phyloP scores from a whole-genome alignment of 2,113 vertebrate genomes.

The Canis aureus region DNA sequence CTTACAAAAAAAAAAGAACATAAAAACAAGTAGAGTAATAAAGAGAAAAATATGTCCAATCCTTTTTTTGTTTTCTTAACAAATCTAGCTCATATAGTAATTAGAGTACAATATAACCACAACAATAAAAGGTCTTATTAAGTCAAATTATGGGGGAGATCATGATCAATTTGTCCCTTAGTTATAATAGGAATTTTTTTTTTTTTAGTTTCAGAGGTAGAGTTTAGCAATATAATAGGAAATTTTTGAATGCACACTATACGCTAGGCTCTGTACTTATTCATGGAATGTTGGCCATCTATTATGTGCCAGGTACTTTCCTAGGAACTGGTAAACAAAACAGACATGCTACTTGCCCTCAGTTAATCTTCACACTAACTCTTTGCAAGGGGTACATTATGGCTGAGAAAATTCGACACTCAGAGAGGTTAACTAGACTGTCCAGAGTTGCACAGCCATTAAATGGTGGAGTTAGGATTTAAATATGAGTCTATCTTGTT shows the following conservation, averaged over 20 bases:
- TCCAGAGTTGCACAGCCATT: neutral
- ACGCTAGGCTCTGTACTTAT: neutral
- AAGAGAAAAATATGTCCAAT: neutral
- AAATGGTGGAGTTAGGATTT: neutral
- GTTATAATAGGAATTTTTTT: neutral
- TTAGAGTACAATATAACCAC: neutral
- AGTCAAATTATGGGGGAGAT: neutral
- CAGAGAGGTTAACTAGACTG: neutral
- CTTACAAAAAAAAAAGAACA: neutral
- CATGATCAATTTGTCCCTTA: neutral
- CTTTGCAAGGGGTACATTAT: neutral
- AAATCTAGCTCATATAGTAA: neutral
- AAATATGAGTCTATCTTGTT: neutral
- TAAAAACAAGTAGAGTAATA: neutral
- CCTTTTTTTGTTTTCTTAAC: neutral
- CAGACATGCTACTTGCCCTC: neutral
- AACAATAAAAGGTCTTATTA: constrained; percentile 2
- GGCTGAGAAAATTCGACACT: neutral
- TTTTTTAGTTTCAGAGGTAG: too few relatives aligned
- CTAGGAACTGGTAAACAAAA: neutral
- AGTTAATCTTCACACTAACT: neutral
- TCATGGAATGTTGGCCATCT: neutral
- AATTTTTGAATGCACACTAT: neutral
- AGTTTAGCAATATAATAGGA: neutral
- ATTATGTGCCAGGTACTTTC: neutral